Base-by-base conservation (phyloP, 1,140 invertebrate species). In the Leptinotarsa undecemlineata region DNA sequence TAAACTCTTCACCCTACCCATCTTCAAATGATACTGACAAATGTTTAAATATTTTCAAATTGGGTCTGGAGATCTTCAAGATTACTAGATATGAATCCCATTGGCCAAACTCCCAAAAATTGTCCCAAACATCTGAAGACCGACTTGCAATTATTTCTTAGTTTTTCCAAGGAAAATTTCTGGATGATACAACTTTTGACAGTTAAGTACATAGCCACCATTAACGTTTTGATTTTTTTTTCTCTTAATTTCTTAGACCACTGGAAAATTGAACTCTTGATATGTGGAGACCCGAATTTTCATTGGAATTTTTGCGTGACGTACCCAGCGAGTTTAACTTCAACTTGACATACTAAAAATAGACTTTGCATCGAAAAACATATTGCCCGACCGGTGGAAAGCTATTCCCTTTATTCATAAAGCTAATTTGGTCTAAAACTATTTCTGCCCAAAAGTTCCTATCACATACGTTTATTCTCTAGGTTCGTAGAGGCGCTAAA, bases 201-300 rank as follows among this genome's bases (percentile, higher is more conserved):
- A 57, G n/a, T 57, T 57, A 57, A 57, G 51, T 57, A 57, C 51
- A 57, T 57, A 57, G 51, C 51, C 51, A 57, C n/a, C 51, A 57
- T 57, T 19, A 57, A 57, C 15, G 17, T 57, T 57, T 57, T 57
- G 51, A 57, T 57, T 57, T 57, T 57, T 57, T 57, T 17, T 57
- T 57, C 51, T 57, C 17, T 3, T 42, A 57, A 57, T 57, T 17
- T 57, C 51, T 57, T 57, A 57, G 17, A 17, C 51, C 51, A 57
- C 51, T 15, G 51, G n/a, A 57, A n/a, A 57, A 57, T 57, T 57
- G 51, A 57, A 19, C n/a, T 4, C 4, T 15, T 57, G 51, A 57
- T 57, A 57, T 57, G 51, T 57, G 51, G 51, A 57, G 51, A 57
- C 51, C 51, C 4, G 17, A 42, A 42, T 42, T 42, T 57, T 57